These are phyloP conservation scores for Microctenopoma stevenorrisi DNA, from an alignment of 2,797 vertebrate species.

Conservation along the genomic window DNA sequence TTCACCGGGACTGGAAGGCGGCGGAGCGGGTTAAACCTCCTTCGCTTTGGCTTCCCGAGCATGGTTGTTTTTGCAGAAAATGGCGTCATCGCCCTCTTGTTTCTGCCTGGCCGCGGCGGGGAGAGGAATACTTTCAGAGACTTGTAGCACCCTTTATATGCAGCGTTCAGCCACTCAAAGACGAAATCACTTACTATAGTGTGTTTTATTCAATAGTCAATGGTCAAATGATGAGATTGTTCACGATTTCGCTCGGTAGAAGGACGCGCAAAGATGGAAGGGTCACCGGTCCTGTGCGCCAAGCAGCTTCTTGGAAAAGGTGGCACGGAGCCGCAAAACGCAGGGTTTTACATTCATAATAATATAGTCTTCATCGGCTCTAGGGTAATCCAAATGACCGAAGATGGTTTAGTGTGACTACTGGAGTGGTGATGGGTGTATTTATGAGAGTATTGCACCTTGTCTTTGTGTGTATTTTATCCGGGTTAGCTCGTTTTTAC, in stretches of 20 bases:
- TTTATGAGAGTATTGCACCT: constrained; percentile 58
- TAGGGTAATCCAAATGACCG: constrained; percentile 18
- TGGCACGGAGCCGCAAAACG: constrained; percentile 85
- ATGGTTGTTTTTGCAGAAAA: constrained; percentile 86
- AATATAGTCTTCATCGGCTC: constrained; percentile 19
- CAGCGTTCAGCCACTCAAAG: constrained; percentile 27
- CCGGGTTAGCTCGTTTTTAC: constrained; percentile 85
- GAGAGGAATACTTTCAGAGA: constrained; percentile 80
- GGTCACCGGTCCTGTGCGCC: constrained; percentile 84
- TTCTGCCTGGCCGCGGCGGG: constrained; percentile 82
- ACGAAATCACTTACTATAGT: constrained; percentile 5
- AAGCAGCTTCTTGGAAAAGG: constrained; percentile 83
- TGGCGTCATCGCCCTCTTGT: constrained; percentile 82
- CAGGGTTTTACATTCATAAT: constrained; percentile 75
- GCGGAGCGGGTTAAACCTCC: constrained; percentile 68
- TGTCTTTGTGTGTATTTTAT: constrained; percentile 79
- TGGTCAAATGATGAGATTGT: constrained; percentile 9
- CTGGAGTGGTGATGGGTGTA: constrained; percentile 28
- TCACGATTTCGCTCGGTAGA: constrained; percentile 58
- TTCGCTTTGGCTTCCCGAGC: constrained; percentile 78
- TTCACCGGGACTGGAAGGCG: constrained; percentile 40
- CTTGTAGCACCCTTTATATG: constrained; percentile 57
- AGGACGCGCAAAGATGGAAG: constrained; percentile 90
- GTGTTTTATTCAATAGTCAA: constrained; percentile 42
- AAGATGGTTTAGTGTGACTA: constrained; percentile 25